A percentile compares a stretch with the other conserved stretches of the same genome.
Evolutionary conservation across 2,113 vertebrate species (phyloP).

Genomic region (Tragulus kanchil): DNA sequence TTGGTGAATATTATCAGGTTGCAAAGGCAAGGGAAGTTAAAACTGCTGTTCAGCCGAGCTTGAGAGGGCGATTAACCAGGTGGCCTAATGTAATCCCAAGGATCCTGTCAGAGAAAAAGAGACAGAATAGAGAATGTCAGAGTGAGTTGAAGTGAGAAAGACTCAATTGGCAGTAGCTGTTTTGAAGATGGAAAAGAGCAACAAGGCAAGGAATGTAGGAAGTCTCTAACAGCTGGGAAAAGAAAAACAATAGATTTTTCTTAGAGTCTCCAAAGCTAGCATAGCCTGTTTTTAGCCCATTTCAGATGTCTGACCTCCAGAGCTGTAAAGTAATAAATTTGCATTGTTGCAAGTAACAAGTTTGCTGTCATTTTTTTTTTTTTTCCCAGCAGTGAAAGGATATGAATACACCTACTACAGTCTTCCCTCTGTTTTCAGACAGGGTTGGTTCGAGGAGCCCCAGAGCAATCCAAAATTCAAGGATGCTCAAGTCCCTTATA

Average conservation of each 20-base stretch:
- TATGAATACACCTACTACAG: neutral
- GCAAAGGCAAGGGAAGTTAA: neutral
- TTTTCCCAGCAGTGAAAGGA: neutral
- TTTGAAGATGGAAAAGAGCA: neutral
- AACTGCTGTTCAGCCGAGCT: neutral
- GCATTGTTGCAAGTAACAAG: neutral
- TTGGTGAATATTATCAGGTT: neutral
- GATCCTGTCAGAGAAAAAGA: neutral
- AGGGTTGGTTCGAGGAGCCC: neutral
- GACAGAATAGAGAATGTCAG: neutral
- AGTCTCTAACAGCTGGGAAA: neutral
- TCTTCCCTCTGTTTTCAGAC: neutral
- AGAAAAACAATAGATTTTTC: neutral
- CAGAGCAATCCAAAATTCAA: neutral
- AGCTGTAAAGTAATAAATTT: neutral
- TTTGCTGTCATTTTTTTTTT: neutral
- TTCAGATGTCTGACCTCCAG: neutral
- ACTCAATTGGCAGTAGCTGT: neutral
- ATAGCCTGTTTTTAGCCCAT: neutral
- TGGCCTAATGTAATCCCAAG: neutral
- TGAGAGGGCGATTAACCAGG: neutral
- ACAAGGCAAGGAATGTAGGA: neutral
- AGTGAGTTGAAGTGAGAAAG: neutral
- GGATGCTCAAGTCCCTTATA: neutral
- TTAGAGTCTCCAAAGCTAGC: neutral